Conservation (phyloP, 2,888 invertebrate genomes). For the Philaethria dido region DNA sequence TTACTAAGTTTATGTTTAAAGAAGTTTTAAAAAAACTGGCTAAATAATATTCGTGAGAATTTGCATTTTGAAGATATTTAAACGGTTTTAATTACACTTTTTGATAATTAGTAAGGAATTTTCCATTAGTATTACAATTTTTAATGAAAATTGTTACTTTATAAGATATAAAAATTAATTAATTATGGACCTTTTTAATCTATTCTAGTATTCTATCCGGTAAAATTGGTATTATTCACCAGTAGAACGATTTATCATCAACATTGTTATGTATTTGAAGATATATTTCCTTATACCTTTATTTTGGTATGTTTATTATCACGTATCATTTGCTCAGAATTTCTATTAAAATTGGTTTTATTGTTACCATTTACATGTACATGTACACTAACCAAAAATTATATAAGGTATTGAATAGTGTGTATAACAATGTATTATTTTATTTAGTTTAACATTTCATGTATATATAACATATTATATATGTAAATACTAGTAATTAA, state of each 20-base stretch:
- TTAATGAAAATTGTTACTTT: not conserved
- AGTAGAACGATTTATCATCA: constrained; percentile 1
- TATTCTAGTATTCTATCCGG: not conserved
- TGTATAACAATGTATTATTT: not conserved
- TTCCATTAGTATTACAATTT: not conserved
- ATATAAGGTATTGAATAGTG: not conserved
- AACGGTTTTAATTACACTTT: not conserved
- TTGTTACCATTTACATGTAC: no score
- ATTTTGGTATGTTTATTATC: not conserved
- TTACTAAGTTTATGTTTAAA: not conserved
- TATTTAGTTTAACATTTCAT: not conserved
- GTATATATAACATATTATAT: not conserved
- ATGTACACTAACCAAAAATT: no score
- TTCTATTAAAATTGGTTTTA: not conserved
- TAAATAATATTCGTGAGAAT: not conserved
- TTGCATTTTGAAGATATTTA: not conserved
- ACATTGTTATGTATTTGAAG: not conserved
- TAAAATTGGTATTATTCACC: not conserved
- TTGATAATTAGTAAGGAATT: not conserved
- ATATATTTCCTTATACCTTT: not conserved
- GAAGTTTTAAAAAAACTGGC: not conserved
- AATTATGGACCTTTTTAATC: not conserved
- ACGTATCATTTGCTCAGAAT: not conserved
- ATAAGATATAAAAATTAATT: not conserved
- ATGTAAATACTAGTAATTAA: not conserved